These are phyloP conservation scores for Drosophila emarginata DNA, from an alignment of 2,888 invertebrate genomes.

Conservation along the genomic window DNA sequence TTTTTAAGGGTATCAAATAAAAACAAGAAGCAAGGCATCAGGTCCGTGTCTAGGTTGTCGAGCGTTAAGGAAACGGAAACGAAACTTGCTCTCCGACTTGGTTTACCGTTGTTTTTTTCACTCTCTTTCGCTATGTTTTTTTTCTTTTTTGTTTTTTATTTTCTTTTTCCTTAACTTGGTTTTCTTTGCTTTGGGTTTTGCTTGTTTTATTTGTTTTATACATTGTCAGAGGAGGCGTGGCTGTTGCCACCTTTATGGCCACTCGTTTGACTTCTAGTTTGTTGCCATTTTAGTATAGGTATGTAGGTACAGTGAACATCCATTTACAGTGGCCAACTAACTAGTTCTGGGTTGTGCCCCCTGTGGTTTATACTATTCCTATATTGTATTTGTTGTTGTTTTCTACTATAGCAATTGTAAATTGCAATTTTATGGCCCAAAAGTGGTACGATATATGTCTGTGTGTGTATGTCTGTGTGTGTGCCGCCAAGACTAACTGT, in stretches of 20 bases:
- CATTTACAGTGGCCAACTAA: neutral
- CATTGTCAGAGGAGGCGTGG: slow-evolving; percentile 32
- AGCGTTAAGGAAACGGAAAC: slow-evolving; percentile 5
- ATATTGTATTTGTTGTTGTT: slow-evolving; percentile 37
- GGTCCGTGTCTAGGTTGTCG: neutral
- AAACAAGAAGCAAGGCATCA: slow-evolving; percentile 45
- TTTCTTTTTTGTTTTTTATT: neutral
- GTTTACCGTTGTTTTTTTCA: slow-evolving; percentile 1
- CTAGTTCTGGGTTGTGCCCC: neutral
- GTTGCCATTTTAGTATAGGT: slow-evolving; percentile 10
- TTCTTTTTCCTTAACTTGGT: neutral
- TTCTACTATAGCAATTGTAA: slow-evolving; percentile 59
- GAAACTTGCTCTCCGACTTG: slow-evolving; percentile 4
- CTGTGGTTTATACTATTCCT: neutral
- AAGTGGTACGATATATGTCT: slow-evolving; percentile 15
- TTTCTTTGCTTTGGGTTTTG: no score
- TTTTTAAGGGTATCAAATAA: neutral
- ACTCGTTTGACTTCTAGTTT: slow-evolving; percentile 31
- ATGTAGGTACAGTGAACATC: neutral
- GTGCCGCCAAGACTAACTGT: slow-evolving; percentile 40
- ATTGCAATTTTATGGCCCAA: slow-evolving; percentile 72
- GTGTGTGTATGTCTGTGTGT: slow-evolving; percentile 2
- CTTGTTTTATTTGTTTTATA: neutral
- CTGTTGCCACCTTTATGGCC: slow-evolving; percentile 39
- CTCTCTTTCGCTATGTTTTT: neutral